Base-by-base conservation (phyloP, 2,888 invertebrate genomes). In the Neria commutata region DNA sequence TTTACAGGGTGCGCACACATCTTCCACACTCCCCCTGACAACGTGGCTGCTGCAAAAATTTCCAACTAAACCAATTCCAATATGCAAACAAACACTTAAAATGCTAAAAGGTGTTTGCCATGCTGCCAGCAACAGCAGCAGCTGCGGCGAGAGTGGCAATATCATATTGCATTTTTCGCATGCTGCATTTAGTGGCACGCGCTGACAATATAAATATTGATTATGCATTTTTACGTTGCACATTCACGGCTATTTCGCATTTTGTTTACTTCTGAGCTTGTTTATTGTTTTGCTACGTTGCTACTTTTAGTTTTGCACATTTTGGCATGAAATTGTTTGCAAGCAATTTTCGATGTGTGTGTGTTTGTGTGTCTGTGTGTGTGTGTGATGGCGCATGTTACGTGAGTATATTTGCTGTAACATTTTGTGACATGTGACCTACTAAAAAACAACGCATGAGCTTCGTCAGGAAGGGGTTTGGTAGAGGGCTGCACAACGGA, bases 71-170 rank as follows among this genome's bases (percentile, higher is more conserved):
- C n/a, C n/a, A n/a, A n/a, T n/a, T n/a, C n/a, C n/a, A n/a, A n/a
- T n/a, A n/a, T n/a, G n/a, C n/a, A n/a, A n/a, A n/a, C n/a, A n/a
- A n/a, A n/a, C n/a, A n/a, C n/a, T n/a, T n/a, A n/a, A n/a, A 6
- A 37, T n/a, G n/a, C 37, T 42, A 42, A 42, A 42, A 42, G 17
- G 42, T 42, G 42, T 42, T 42, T 42, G 42, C 42, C 14, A 42
- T 19, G 17, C 21, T 42, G 42, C 42, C 17, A n/a, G n/a, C n/a
- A n/a, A n/a, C n/a, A n/a, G n/a, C n/a, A n/a, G n/a, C n/a, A n/a
- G n/a, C n/a, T n/a, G n/a, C n/a, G n/a, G n/a, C n/a, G n/a, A n/a
- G n/a, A n/a, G n/a, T n/a, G n/a, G 5, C 14, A 17, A 42, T 42
- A 42, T 42, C 42, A 21, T 11, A 42, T 42, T 42, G 17, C 42